Conservation (phyloP, 2,797 vertebrate genomes). For the Clarias platycephalus region DNA sequence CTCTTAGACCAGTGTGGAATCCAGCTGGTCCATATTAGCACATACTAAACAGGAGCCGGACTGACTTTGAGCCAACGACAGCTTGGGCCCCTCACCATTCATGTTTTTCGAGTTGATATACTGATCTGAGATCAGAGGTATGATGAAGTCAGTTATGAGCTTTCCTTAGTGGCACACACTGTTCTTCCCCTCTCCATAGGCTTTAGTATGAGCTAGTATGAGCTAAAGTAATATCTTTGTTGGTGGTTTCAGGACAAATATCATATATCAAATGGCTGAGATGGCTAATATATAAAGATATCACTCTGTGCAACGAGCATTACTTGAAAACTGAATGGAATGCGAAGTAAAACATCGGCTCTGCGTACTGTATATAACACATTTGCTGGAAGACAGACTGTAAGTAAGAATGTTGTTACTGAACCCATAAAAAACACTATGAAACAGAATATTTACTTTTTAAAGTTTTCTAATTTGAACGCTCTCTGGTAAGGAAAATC, state of each 20-base stretch:
- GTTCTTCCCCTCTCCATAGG: constrained; percentile 48
- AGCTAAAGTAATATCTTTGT: constrained; percentile 54
- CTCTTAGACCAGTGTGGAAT: constrained; percentile 61
- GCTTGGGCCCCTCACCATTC: constrained; percentile 42
- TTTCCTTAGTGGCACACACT: constrained; percentile 16
- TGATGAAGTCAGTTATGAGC: constrained; percentile 4
- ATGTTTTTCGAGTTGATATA: constrained; percentile 45
- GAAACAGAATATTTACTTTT: neutral
- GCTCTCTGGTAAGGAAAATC: neutral
- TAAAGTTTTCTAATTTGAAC: neutral
- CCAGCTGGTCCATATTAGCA: constrained; percentile 80
- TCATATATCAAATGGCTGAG: constrained; percentile 35
- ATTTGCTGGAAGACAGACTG: neutral
- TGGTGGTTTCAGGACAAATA: constrained; percentile 38
- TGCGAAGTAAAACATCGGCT: constrained; percentile 26
- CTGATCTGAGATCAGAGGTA: neutral
- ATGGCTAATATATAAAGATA: constrained; percentile 47
- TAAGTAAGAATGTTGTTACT: neutral
- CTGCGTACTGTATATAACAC: neutral
- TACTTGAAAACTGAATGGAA: constrained; percentile 44
- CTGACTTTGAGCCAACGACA: constrained; percentile 52
- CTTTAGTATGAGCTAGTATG: constrained; percentile 40
- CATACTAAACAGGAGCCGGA: constrained; percentile 59
- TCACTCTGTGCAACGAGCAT: constrained; percentile 31
- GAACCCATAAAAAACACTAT: neutral